Base-by-base conservation (phyloP, 2,113 vertebrate species). In the Cottus gobio region DNA sequence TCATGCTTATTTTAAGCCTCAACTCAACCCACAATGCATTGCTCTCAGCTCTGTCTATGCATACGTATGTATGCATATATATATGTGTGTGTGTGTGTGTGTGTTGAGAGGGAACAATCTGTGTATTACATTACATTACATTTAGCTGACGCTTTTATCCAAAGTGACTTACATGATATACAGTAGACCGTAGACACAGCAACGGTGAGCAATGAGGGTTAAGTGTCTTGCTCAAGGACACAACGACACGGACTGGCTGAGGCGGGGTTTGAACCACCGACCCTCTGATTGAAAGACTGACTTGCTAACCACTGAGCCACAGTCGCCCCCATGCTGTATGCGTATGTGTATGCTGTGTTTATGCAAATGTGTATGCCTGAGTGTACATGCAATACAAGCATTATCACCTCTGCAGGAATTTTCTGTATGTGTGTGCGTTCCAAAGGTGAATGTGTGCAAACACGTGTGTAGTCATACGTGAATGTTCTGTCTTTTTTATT, bases 21-120 rank as follows among this genome's bases (percentile, higher is more conserved):
- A 84, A 76, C 84, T 86, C 60, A 84, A 76, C 84, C 90, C 91
- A 92, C 65, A 88, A 89, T 89, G 86, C 91, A 87, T 34, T 65
- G 67, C 85, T 89, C 84, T 87, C 77, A 84, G 67, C 86, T 84
- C 56, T 83, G 54, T 68, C 34, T 85, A 56, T 85, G 80, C 37
- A 28, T 70, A 46, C 11, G 67, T 73, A 71, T 74, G 37, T 66
- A 24, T 61, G 77, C 71, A 28, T 69, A 30, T 61, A 71, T 74
- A 28, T 71, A 24, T 61, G 77, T 74, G 31, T 69, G 24, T 57
- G 74, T 74, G 37, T 69, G 28, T 61, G 76, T 71, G 36, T 68
- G 31, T 61, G 73, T 74, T 60, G 76, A 68, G 36, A 65, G 31
- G 54, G 34, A 5, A 34, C 34, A 34, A 34, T 34, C 34, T 34